phyloP scores from a whole-genome alignment of 2,113 vertebrate genomes.

The Lasiurus borealis region DNA sequence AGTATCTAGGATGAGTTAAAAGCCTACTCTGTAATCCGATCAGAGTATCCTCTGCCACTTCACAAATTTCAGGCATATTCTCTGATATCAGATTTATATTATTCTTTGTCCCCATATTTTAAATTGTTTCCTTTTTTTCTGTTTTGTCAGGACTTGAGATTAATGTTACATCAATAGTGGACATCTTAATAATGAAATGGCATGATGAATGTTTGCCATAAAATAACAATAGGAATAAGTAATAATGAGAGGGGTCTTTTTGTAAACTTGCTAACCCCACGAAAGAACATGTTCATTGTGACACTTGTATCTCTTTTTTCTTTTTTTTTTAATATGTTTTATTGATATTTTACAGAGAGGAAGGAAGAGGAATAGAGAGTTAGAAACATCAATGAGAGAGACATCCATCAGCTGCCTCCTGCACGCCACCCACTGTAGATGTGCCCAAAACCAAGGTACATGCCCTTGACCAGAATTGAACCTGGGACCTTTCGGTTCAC shows the following conservation, averaged over 20 bases:
- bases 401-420: too few relatives aligned
- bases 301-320: too few relatives aligned
- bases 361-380: too few relatives aligned
- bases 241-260: not conserved
- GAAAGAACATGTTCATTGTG: not conserved
- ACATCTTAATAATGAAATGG: not conserved
- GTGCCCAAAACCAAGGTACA: too few relatives aligned
- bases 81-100: constrained; percentile 2
- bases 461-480: too few relatives aligned
- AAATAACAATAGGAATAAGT: not conserved
- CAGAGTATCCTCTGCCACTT: not conserved
- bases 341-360: too few relatives aligned
- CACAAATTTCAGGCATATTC: not conserved
- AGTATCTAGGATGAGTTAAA: not conserved
- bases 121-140: not conserved
- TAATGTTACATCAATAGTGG: not conserved
- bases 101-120: not conserved
- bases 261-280: not conserved
- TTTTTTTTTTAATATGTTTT: not conserved
- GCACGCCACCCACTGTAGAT: too few relatives aligned
- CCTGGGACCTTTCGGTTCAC: too few relatives aligned
- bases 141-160: not conserved
- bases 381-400: too few relatives aligned
- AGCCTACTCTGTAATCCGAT: not conserved
- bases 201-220: not conserved